Evolutionary conservation across 2,797 vertebrate genomes (phyloP).

Genomic region (Gallinago solitaria): DNA sequence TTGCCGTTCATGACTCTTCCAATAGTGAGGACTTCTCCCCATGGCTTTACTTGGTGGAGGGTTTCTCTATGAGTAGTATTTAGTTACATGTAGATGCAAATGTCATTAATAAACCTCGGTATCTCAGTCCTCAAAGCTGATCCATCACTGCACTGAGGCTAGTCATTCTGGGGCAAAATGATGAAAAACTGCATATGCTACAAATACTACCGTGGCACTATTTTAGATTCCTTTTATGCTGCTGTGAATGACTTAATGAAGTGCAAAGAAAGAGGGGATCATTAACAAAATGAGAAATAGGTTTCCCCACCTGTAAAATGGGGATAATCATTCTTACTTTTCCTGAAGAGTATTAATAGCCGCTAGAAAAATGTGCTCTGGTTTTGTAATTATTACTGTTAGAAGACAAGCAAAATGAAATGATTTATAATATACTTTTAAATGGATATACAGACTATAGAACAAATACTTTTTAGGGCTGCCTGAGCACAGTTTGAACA

Average conservation of each 20-base stretch:
- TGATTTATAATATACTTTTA: slow-evolving; percentile 47
- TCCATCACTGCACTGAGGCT: not conserved
- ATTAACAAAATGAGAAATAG: slow-evolving; percentile 45
- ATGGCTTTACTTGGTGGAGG: not conserved
- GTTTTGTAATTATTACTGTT: slow-evolving; percentile 50
- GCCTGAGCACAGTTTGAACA: slow-evolving; percentile 10
- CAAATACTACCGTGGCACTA: not conserved
- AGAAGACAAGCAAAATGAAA: slow-evolving; percentile 44
- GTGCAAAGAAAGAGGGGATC: slow-evolving; percentile 22
- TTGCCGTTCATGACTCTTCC: not conserved
- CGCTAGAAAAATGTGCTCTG: slow-evolving; percentile 24
- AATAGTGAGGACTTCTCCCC: not conserved
- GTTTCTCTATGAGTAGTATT: not conserved
- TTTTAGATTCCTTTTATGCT: slow-evolving; percentile 31
- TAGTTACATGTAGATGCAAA: not conserved
- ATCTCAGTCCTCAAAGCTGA: not conserved
- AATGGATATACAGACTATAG: slow-evolving; percentile 25
- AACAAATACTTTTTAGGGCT: slow-evolving; percentile 37
- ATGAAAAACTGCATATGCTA: not conserved
- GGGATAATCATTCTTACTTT: slow-evolving; percentile 56
- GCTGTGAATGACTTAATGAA: slow-evolving; percentile 36
- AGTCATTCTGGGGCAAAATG: not conserved
- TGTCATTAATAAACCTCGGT: not conserved
- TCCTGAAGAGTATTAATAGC: slow-evolving; percentile 42
- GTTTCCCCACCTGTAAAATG: slow-evolving; percentile 47